phyloP scores from a whole-genome alignment of 2,113 vertebrate genomes.

The Tragelaphus imberbis region DNA sequence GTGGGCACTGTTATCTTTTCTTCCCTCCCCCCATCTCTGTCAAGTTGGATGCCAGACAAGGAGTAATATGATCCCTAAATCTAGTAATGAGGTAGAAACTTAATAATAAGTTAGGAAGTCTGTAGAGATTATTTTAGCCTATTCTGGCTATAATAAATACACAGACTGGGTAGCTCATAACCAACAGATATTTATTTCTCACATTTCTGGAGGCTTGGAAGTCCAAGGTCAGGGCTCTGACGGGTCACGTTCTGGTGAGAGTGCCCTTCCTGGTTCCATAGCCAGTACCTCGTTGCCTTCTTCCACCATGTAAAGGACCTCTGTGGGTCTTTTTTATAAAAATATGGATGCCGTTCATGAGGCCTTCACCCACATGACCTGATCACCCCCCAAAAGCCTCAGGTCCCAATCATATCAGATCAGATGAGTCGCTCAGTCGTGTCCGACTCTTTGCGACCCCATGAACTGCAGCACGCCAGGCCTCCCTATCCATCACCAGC shows the following conservation, averaged over 20 bases:
- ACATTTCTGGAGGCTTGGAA: neutral
- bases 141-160: neutral
- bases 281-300: neutral
- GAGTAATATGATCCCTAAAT: neutral
- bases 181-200: neutral
- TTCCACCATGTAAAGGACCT: neutral
- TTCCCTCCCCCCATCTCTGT: accelerated
- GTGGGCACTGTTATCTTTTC: neutral
- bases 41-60: neutral
- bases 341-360: neutral
- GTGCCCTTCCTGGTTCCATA: neutral
- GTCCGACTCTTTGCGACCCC: too few species aligned
- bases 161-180: neutral
- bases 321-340: neutral
- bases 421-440: too few species aligned
- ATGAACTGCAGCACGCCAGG: too few species aligned
- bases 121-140: neutral
- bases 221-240: neutral
- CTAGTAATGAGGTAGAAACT: neutral
- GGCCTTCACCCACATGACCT: neutral
- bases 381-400: neutral
- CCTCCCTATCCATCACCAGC: too few species aligned
- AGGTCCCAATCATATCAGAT: too few species aligned
- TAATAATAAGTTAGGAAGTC: neutral
- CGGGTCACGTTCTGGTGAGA: neutral